phyloP scores from a whole-genome alignment of 2,113 vertebrate species.

The Anolis sagrei region DNA sequence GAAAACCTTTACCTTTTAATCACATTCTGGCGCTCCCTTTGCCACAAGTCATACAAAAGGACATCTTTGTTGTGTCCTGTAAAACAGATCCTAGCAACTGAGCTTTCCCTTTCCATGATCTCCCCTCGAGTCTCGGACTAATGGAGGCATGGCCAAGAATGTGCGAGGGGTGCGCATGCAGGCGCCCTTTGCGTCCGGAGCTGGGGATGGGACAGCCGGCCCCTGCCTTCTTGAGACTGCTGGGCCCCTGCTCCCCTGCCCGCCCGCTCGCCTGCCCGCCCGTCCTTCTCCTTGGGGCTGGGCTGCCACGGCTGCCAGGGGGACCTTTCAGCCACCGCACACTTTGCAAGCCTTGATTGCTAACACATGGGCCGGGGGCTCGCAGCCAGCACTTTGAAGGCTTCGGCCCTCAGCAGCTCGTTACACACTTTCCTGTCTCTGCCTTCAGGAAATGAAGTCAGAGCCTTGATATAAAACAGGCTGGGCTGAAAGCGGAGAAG shows the following conservation, averaged over 20 bases:
- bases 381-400: slow-evolving; percentile 71
- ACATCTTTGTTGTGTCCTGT: too few species aligned
- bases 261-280: slow-evolving; percentile 40
- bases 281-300: slow-evolving; percentile 49
- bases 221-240: background rate
- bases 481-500: slow-evolving; percentile 68
- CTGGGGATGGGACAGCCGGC: background rate
- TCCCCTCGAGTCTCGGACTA: background rate
- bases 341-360: slow-evolving; percentile 68
- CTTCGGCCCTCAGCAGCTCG: slow-evolving; percentile 62
- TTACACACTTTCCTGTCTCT: slow-evolving; percentile 70
- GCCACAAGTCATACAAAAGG: too few species aligned
- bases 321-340: slow-evolving; percentile 52
- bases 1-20: too few species aligned
- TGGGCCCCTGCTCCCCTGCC: background rate
- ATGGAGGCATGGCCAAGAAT: background rate
- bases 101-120: background rate
- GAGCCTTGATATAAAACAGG: slow-evolving; percentile 76
- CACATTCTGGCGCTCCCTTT: too few species aligned
- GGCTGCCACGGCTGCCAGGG: slow-evolving; percentile 31
- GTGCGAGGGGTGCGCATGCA: background rate
- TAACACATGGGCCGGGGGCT: slow-evolving; percentile 72
- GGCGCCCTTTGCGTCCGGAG: slow-evolving; percentile 21
- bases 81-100: background rate
- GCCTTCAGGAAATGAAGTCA: slow-evolving; percentile 82